Base-by-base conservation (phyloP, 2,888 invertebrate species). In the Tinea pellionella region DNA sequence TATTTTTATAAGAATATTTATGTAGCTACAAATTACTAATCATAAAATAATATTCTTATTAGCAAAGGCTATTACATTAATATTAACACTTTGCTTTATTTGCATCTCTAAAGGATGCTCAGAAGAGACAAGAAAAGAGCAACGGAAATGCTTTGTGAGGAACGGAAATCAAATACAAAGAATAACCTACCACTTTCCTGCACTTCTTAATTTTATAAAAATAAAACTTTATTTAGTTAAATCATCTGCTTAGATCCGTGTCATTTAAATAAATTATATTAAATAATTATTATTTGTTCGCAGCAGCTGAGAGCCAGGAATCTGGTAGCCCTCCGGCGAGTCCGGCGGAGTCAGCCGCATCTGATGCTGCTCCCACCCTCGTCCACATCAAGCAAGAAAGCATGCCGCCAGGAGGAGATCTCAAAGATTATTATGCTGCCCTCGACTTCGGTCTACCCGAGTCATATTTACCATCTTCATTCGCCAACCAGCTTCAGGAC, bases 271-370 rank as follows among this genome's bases (percentile, higher is more conserved):
- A n/a, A n/a, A n/a, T n/a, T n/a, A n/a, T n/a, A n/a, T n/a, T n/a
- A n/a, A n/a, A n/a, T n/a, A n/a, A n/a, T 53, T 24, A 8, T 53
- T 53, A 7, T 47, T 59, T 59, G 43, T 47, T 43, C 15, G 69
- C 84, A 86, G 85, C 84, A 74, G 84, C 79, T 68, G 86, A 87
- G 69, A 85, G 86, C 70, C 87, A 86, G 71, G 86, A 82, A 67
- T 84, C 86, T 69, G 83, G 80, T 73, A 85, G 86, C 69, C 80
- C 86, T 60, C 85, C 83, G 63, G 79, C 80, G 64, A 87, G 87
- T 68, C 86, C 87, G 32, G 75, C 80, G 59, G 85, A 82, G 71
- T 86, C 85, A 62, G 79, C 75, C 61, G 73, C 80, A 63, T 87
- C 87, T 64, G 86, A 87, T 69, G 74, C 83, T 61, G 76, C 86